Base-by-base conservation (phyloP, 2,888 invertebrate species). In the Lasioglossum morio region DNA sequence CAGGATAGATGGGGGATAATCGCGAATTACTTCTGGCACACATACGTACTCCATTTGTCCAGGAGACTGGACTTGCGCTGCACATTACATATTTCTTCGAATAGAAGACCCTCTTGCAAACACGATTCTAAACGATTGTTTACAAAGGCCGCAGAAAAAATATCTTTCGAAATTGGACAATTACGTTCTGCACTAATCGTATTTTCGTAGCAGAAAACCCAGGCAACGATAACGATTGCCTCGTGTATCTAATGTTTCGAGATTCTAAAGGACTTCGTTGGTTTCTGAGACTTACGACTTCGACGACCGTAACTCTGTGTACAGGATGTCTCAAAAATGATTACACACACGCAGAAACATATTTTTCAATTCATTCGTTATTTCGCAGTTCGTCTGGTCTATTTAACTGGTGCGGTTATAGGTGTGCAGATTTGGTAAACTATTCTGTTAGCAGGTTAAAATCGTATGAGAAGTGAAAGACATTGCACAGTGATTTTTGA, bases 281-380 rank as follows among this genome's bases (percentile, higher is more conserved):
- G 70, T 40, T 4, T 60, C 30, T 77, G 72, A 27, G 30, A 16
- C 27, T 60, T 43, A 60, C 69, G 74, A 60, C 37, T 81, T 8
- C 30, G 34, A 19, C 16, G 66, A 8, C 19, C 63, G 60, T 10
- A 23, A 7, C 46, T 40, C 10, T 43, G 16, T n/a, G 27, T 72
- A 72, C 23, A 72, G 72, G 72, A 4, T 23, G 46, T 8, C 10
- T 23, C 23, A 72, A 12, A 72, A 48, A 19, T 66, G 60, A 14
- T 27, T 4, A 1, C 12, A 53, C 23, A 53, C 10, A 1, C 27
- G 16, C 4, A 46, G 16, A 60, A 27, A 60, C 27, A 60, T 60
- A 60, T 60, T 60, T 27, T 60, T 14, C 60, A 14, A 14, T 14
- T 14, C 14, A 14, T 23, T 48, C 23, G 7, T 48, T 48, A 27